These are phyloP conservation scores for Drosophila kuntzei DNA, from an alignment of 2,888 invertebrate genomes.

Conservation along the genomic window DNA sequence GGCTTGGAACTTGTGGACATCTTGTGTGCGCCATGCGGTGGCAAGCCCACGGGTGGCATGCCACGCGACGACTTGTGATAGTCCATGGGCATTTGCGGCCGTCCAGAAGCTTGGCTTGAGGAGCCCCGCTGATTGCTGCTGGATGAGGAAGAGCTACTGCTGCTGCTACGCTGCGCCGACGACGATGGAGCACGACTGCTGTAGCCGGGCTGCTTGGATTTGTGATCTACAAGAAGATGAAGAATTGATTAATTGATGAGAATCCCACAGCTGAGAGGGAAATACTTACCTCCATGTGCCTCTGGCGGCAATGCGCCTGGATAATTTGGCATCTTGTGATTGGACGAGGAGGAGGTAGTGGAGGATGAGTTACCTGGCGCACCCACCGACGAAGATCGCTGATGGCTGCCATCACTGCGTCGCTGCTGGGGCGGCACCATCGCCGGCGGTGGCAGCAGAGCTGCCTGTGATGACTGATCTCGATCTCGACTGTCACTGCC, in stretches of 20 bases:
- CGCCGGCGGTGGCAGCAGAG: constrained; percentile 78
- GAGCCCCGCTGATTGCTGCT: constrained; percentile 54
- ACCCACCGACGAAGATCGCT: constrained; percentile 68
- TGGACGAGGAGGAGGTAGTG: constrained; percentile 67
- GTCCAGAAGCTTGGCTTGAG: constrained; percentile 53
- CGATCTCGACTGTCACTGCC: constrained; percentile 63
- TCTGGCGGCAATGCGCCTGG: constrained; percentile 73
- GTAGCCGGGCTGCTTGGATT: constrained; percentile 72
- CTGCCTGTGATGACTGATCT: constrained; percentile 51
- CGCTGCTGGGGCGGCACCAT: constrained; percentile 77
- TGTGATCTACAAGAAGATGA: constrained; percentile 74
- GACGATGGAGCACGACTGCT: constrained; percentile 69
- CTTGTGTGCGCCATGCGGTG: constrained; percentile 73
- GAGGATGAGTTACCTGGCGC: constrained; percentile 46
- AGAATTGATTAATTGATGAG: background rate
- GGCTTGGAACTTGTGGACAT: constrained; percentile 69
- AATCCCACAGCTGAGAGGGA: no score
- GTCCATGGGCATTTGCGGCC: constrained; percentile 74
- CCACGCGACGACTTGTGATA: constrained; percentile 83
- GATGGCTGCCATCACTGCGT: constrained; percentile 81
- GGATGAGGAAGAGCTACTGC: constrained; percentile 45
- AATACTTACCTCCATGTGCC: constrained; percentile 73
- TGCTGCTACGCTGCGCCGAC: constrained; percentile 47
- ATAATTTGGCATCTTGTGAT: constrained; percentile 83
- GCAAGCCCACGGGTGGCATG: constrained; percentile 67